phyloP scores from a whole-genome alignment of 2,888 invertebrate genomes.

The Brenthis hecate region DNA sequence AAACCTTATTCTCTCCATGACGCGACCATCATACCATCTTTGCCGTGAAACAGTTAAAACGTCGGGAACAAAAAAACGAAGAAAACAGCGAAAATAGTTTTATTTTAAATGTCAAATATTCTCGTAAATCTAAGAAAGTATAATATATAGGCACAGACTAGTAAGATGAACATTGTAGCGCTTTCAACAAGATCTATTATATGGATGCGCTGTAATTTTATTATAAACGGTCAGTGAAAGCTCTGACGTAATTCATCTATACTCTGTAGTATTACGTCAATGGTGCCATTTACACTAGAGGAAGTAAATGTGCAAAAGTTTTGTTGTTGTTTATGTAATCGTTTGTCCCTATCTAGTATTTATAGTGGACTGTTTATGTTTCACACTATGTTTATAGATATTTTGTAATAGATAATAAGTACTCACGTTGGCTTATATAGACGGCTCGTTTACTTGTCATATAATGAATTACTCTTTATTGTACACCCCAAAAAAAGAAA shows the following conservation, averaged over 20 bases:
- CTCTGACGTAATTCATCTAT: conserved; percentile 22
- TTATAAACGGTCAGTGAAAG: conserved; percentile 30
- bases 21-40: no score
- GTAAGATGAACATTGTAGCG: neutral
- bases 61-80: no score
- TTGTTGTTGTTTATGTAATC: conserved; percentile 17
- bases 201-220: neutral
- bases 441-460: no score
- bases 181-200: neutral
- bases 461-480: no score
- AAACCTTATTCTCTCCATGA: no score
- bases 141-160: no score
- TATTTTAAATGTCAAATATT: no score
- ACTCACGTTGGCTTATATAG: no score
- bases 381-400: conserved; percentile 5
- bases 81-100: no score
- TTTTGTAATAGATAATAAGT: conserved; percentile 1
- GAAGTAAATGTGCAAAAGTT: conserved; percentile 9
- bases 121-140: no score
- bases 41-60: no score
- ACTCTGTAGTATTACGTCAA: neutral
- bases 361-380: conserved; percentile 4
- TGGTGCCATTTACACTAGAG: neutral
- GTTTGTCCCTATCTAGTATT: neutral
- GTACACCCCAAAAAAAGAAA: no score